phyloP scores from a whole-genome alignment of 2,888 invertebrate species.

The Julus scanicus region DNA sequence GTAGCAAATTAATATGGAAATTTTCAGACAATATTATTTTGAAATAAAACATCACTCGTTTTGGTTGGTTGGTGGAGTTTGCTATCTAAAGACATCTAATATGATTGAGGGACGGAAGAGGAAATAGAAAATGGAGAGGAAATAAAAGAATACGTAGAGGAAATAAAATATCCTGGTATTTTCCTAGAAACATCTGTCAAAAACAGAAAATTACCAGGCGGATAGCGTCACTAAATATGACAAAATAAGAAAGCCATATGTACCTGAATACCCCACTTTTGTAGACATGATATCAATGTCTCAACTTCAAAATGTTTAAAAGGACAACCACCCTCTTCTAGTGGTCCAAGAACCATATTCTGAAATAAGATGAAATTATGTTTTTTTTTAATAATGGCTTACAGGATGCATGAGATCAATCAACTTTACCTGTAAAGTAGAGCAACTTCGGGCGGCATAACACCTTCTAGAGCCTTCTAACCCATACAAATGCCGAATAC shows the following conservation, averaged over 20 bases:
- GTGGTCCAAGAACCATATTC: slow-evolving; percentile 3
- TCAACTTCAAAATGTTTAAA: slow-evolving; percentile 16
- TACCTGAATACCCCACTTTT: background rate
- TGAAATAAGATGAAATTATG: background rate
- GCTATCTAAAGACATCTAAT: background rate
- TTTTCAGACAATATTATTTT: too few species aligned
- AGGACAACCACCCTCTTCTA: slow-evolving; percentile 25
- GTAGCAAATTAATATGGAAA: too few species aligned
- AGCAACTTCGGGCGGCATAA: background rate
- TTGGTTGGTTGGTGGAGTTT: too few species aligned
- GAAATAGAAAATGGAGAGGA: too few species aligned
- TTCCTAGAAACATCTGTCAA: too few species aligned
- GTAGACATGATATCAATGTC: background rate
- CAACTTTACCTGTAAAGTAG: slow-evolving; percentile 16
- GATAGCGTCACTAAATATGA: too few species aligned
- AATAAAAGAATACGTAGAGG: too few species aligned
- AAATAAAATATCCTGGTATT: too few species aligned
- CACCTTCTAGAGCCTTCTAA: slow-evolving; percentile 42
- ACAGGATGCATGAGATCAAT: background rate
- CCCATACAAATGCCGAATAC: slow-evolving; percentile 12
- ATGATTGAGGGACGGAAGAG: too few species aligned
- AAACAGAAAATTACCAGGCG: too few species aligned
- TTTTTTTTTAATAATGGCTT: too few species aligned
- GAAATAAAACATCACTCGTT: too few species aligned
- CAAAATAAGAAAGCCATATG: background rate